phyloP scores from a whole-genome alignment of 2,888 invertebrate species.

The Andrena praecox region DNA sequence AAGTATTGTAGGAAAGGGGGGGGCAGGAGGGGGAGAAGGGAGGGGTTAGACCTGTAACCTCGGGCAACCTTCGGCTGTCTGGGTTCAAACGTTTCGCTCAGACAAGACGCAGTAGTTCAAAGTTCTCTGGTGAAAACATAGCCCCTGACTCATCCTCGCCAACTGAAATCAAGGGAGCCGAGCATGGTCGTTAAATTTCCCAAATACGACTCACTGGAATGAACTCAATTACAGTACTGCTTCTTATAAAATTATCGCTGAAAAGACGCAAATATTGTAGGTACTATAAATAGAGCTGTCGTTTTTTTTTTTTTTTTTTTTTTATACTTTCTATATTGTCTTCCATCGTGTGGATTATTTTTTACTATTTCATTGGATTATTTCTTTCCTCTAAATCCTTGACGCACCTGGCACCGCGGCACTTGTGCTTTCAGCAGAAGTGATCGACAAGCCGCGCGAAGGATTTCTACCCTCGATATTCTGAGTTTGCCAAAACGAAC shows the following conservation, averaged over 20 bases:
- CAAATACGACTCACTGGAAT: background rate
- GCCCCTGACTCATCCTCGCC: conserved; percentile 51
- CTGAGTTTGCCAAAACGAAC: conserved; percentile 7
- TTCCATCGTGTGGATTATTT: too few relatives aligned
- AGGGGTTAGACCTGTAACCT: conserved; percentile 68
- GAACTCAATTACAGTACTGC: background rate
- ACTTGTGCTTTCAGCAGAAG: too few relatives aligned
- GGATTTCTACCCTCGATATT: background rate
- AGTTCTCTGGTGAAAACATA: conserved; percentile 75
- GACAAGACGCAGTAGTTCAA: conserved; percentile 76
- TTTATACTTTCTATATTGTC: too few relatives aligned
- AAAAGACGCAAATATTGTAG: too few relatives aligned
- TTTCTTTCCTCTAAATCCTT: too few relatives aligned
- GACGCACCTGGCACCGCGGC: too few relatives aligned
- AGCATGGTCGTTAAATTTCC: background rate
- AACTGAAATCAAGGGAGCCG: conserved; percentile 30
- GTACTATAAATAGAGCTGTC: too few relatives aligned
- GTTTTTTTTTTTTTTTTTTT: too few relatives aligned
- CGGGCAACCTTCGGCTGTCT: conserved; percentile 74
- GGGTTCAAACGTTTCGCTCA: conserved; percentile 70
- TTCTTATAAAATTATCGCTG: too few relatives aligned
- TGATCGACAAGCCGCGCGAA: too few relatives aligned
- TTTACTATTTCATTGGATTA: too few relatives aligned
- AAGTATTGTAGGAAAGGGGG: background rate
- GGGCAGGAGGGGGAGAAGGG: background rate